Base-by-base conservation (phyloP, 2,888 invertebrate species). In the Sclerodermus sp. region DNA sequence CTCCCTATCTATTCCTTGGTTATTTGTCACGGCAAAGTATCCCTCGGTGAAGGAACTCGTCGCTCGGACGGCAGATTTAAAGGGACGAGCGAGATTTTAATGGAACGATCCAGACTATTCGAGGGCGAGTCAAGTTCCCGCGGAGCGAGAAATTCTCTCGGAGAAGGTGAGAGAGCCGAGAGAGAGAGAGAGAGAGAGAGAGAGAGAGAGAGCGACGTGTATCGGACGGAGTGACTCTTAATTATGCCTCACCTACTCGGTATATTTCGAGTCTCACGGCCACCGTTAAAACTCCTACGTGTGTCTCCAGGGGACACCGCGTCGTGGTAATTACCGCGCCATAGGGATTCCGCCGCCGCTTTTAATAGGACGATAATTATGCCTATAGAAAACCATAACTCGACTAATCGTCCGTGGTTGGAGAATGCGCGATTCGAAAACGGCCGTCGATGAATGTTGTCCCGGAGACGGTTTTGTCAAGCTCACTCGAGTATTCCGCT, bases 331-430 rank as follows among this genome's bases (percentile, higher is more conserved):
- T 61, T 61, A 58, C 23, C 31, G 23, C 55, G 34, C 53, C 37
- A 43, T 30, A 31, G 45, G 32, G 41, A 46, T 40, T 37, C 45
- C 18, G 29, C 39, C 37, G 50, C 30, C 30, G 53, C 45, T 49
- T 55, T 45, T 51, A 53, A 55, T 53, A 57, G 49, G 47, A 50
- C 41, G 41, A 57, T 64, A 62, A 66, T 62, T 56, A 60, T 58
- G 41, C 47, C 16, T 15, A 38, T 36, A 42, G 53, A 54, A 47
- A 56, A 45, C 52, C 48, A 53, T 52, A 58, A 62, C 62, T 60
- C 53, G 42, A 48, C 49, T 50, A 51, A 64, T 61, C 57, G 47
- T 36, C 16, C 12, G 42, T 6, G 38, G 13, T 12, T 12, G 4
- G 39, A 23, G 23, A 23, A 23, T 23, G 23, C 23, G 23, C 23